Conservation (phyloP, 1,140 invertebrate species). For the Phymorhynchus buccinoides region DNA sequence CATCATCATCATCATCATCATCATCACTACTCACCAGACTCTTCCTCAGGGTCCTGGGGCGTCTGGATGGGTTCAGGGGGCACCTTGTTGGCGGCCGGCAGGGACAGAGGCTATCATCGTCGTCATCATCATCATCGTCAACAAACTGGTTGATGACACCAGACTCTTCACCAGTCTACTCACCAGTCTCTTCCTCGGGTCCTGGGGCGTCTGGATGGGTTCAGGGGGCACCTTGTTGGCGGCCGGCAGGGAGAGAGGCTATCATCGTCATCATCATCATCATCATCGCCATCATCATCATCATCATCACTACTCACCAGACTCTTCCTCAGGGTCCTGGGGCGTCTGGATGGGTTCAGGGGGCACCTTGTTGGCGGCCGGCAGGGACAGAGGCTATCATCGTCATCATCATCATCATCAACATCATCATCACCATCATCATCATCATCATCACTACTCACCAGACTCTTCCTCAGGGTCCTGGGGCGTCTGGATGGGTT, state of each 20-base stretch:
- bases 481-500: slow-evolving; percentile 71
- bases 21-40: slow-evolving; percentile 81
- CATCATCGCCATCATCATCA: too few species aligned
- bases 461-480: slow-evolving; percentile 84
- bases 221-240: slow-evolving; percentile 66
- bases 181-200: slow-evolving; percentile 86
- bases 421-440: too few species aligned
- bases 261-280: too few species aligned
- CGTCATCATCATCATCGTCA: too few species aligned
- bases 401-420: too few species aligned
- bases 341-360: slow-evolving; percentile 71
- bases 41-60: slow-evolving; percentile 79
- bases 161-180: too few species aligned
- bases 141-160: too few species aligned
- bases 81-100: slow-evolving; percentile 51
- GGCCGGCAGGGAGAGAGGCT: too few species aligned
- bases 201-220: slow-evolving; percentile 71
- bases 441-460: slow-evolving; percentile 67
- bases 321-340: slow-evolving; percentile 81
- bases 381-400: slow-evolving; percentile 58
- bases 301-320: slow-evolving; percentile 76
- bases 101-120: too few species aligned
- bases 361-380: slow-evolving; percentile 58
- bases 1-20: too few species aligned
- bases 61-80: slow-evolving; percentile 71